phyloP scores from a whole-genome alignment of 2,888 invertebrate species.

The Cataglyphis cursor region DNA sequence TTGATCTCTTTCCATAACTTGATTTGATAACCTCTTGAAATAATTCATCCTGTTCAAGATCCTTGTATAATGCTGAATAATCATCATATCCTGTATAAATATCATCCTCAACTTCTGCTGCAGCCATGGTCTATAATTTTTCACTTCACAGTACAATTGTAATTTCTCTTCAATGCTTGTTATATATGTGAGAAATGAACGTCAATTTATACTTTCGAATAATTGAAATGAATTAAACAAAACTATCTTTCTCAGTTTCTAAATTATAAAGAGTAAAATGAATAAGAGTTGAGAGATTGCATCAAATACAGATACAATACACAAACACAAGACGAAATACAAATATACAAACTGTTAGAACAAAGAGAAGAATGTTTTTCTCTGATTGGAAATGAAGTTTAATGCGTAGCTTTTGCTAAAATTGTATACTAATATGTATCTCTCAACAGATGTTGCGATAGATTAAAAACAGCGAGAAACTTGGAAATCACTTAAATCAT shows the following conservation, averaged over 20 bases:
- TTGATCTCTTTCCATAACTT: constrained; percentile 91
- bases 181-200: neutral
- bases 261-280: neutral
- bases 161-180: neutral
- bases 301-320: neutral
- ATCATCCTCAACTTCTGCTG: constrained; percentile 88
- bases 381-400: no score
- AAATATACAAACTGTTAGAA: no score
- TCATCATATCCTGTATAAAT: constrained; percentile 91
- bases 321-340: no score
- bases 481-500: neutral
- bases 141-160: neutral
- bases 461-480: neutral
- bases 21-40: constrained; percentile 93
- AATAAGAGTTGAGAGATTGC: neutral
- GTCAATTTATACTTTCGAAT: neutral
- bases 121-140: constrained; percentile 47
- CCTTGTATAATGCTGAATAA: constrained; percentile 90
- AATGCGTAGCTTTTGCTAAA: no score
- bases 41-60: constrained; percentile 91
- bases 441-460: no score
- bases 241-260: neutral
- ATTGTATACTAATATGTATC: no score
- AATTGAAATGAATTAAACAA: constrained; percentile 6
- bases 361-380: no score